Conservation (phyloP, 2,113 vertebrate species). For the Colius striatus region DNA sequence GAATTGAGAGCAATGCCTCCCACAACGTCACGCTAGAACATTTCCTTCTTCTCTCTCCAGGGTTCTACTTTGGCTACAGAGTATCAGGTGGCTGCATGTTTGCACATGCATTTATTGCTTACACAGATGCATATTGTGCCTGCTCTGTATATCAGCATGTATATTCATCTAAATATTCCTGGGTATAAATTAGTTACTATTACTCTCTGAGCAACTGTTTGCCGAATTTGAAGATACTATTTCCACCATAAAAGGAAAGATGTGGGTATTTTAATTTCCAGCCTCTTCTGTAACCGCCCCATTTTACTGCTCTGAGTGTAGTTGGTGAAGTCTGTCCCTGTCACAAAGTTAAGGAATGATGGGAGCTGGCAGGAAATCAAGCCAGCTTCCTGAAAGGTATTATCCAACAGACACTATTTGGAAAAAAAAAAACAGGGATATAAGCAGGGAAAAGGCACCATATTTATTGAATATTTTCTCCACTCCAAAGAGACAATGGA, state of each 20-base stretch:
- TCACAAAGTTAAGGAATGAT: neutral
- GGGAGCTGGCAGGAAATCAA: neutral
- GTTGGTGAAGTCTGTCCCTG: neutral
- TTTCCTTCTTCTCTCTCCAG: constrained; percentile 56
- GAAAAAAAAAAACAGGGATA: neutral
- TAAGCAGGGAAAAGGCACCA: neutral
- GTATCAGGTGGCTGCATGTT: neutral
- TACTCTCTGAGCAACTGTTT: constrained; percentile 3
- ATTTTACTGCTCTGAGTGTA: neutral
- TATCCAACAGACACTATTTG: neutral
- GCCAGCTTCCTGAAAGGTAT: neutral
- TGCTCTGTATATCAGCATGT: constrained; percentile 10
- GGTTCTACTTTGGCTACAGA: constrained; percentile 10
- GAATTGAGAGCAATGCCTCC: constrained; percentile 60
- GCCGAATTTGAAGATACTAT: neutral
- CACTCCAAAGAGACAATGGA: rapidly evolving
- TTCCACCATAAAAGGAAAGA: neutral
- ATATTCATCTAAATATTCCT: constrained; percentile 9
- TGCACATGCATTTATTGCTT: constrained; percentile 26
- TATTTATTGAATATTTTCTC: neutral
- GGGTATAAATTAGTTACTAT: constrained; percentile 25
- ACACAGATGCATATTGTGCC: neutral
- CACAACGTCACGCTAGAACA: constrained; percentile 44
- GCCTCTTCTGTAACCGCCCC: neutral
- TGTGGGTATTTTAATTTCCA: neutral